Evolutionary conservation across 1,140 invertebrate genomes (phyloP), one percentile per base, ranked within the genome.

Genomic region (Ridgeia piscesae): DNA sequence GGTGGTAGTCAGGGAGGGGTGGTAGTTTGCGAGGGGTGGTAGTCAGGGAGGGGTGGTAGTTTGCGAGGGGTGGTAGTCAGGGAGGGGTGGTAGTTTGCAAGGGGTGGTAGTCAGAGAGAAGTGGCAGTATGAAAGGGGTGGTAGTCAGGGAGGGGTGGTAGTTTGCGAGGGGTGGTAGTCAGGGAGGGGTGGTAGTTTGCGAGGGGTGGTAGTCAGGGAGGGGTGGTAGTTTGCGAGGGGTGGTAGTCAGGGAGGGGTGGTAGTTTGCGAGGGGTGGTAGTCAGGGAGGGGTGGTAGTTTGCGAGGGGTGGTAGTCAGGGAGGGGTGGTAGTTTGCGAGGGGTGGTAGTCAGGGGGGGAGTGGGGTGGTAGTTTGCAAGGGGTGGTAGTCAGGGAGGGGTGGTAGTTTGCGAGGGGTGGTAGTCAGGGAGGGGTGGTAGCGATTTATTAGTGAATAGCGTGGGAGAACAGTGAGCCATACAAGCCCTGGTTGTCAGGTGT

Each of bases 381-480:
- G 58, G 58, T 77, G 58, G 27, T 31, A 4, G 27, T 21, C 27
- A 8, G 4, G 42, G 11, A 42, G 42, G 42, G 11, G 42, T 42
- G 4, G 42, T 42, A 42, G 42, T 77, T 77, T 77, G 4, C 58
- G 27, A 77, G 27, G 58, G 58, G 58, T 77, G 58, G 27, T 31
- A 4, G 27, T 21, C 27, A 8, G 17, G 58, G 4, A 21, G 14
- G 58, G 6, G 11, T 77, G 2, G 11, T 21, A 2, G 14, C 2
- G 11, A 77, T 9, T 77, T 77, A 77, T 77, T 31, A 77, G 11
- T 77, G 58, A 77, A 21, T 77, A 97, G 99, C 95, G 99, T 88
- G 99, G 97, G 1, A 97, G 96, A 94, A 97, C 97, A 42, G 97
- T 97, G 0, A 99, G 97, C 33, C 97, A 97, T 8, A 99, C 97